Base-by-base conservation (phyloP, 2,888 invertebrate genomes). In the Andrena marginata region DNA sequence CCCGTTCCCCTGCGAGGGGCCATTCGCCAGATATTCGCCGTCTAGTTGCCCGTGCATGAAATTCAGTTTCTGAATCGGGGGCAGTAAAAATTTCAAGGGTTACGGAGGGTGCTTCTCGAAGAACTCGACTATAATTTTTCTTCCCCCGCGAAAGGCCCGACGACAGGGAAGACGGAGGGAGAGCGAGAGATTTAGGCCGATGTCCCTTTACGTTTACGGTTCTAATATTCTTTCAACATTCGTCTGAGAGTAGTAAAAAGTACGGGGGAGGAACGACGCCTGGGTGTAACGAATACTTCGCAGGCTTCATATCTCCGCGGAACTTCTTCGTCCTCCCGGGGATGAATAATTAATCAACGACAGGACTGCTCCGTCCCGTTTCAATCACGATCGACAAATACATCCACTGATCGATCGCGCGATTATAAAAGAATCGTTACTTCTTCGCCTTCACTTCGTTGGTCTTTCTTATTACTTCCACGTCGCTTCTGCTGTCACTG, bases 41-140 rank as follows among this genome's bases (percentile, higher is more conserved):
- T 68, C 68, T 59, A 20, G 63, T 65, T 62, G 54, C 35, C n/a
- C 63, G 65, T 31, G 60, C 62, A 54, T 54, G 59, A 65, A 80
- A 75, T 75, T 64, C 68, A 64, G 31, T 64, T 42, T 51, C 68
- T 26, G 69, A 49, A 82, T 76, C 65, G 80, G 64, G n/a, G 10
- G 51, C n/a, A 60, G 73, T 81, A 65, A 77, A 81, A 77, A 77
- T 81, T 83, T 81, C 77, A 73, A 72, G 65, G 54, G 33, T 68
- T 76, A 16, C 42, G n/a, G 49, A 10, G 33, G 60, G 26, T 33
- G 70, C 42, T 51, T 48, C 67, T 49, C 42, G 8, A 60, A 23
- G 23, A 64, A 10, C 64, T 35, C 31, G 51, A 16, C 42, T 81
- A 59, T 64, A 80, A 82, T 80, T 71, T 71, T 51, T 80, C 82